Evolutionary conservation across 2,888 invertebrate genomes (phyloP).

Genomic region (Lordiphosa andalusiaca): DNA sequence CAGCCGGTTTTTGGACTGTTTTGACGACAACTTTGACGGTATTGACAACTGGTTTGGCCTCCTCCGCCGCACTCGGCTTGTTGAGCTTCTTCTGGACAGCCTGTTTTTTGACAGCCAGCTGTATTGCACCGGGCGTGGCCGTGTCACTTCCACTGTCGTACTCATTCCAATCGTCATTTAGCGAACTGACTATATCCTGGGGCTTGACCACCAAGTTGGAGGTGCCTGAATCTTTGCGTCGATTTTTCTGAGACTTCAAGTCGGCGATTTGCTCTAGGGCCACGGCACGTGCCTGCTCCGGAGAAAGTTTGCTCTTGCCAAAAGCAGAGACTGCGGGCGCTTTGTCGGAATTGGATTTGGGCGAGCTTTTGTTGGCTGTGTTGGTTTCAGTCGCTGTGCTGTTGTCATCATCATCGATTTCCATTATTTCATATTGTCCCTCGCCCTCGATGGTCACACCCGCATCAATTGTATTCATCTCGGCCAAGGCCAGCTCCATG

Average conservation of each 20-base stretch:
- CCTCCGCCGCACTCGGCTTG: constrained; percentile 11
- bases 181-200: constrained; percentile 65
- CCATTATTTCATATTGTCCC: constrained; percentile 78
- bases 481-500: constrained; percentile 47
- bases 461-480: constrained; percentile 60
- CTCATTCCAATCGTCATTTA: constrained; percentile 80
- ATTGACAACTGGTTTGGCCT: constrained; percentile 14
- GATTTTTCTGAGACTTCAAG: constrained; percentile 44
- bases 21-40: constrained; percentile 41
- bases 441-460: constrained; percentile 79
- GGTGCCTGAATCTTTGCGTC: constrained; percentile 64
- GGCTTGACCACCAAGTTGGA: constrained; percentile 45
- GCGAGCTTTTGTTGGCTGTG: neutral
- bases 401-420: constrained; percentile 68
- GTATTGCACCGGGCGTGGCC: neutral
- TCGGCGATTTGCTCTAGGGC: constrained; percentile 78
- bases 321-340: neutral
- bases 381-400: constrained; percentile 17
- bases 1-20: constrained; percentile 12
- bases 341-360: neutral
- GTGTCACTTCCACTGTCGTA: constrained; percentile 52
- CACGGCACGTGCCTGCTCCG: constrained; percentile 76
- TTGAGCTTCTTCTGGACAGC: constrained; percentile 12
- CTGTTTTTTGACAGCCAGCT: constrained; percentile 25
- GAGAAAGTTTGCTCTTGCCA: constrained; percentile 53